A percentile compares a stretch with the other conserved stretches of the same genome.
phyloP scores from a whole-genome alignment of 2,113 vertebrate species.

The Panthera leo region DNA sequence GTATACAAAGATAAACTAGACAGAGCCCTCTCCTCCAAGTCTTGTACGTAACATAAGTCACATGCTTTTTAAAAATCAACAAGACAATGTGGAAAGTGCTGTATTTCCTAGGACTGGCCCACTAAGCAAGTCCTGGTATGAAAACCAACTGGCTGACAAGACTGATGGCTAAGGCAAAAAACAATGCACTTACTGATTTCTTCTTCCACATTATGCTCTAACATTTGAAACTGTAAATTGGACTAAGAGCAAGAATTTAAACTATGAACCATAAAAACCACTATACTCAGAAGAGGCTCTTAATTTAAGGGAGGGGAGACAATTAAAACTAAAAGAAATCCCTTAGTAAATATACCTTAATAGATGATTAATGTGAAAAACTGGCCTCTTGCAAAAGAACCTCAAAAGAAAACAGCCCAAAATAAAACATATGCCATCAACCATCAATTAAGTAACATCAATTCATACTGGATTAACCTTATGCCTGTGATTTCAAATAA shows the following conservation, averaged over 20 bases:
- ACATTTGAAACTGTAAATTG: neutral
- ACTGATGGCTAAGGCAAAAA: neutral
- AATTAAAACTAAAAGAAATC: neutral
- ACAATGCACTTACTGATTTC: neutral
- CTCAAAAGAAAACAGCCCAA: conserved; percentile 9
- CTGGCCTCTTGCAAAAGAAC: neutral
- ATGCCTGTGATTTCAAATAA: neutral
- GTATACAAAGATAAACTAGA: neutral
- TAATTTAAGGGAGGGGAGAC: neutral
- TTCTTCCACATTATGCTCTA: neutral
- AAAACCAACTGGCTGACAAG: neutral
- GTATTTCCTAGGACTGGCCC: neutral
- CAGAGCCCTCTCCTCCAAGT: neutral
- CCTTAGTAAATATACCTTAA: neutral
- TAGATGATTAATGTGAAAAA: neutral
- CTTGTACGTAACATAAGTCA: neutral
- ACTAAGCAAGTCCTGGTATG: neutral
- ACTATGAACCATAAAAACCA: neutral
- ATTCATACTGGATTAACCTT: neutral
- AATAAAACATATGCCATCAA: neutral
- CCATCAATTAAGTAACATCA: neutral
- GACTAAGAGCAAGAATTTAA: neutral
- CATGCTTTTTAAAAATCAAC: neutral
- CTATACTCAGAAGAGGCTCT: neutral
- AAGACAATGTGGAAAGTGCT: neutral